These are phyloP conservation scores for Trematocara zebra DNA, from an alignment of 2,113 vertebrate species.

Conservation along the genomic window DNA sequence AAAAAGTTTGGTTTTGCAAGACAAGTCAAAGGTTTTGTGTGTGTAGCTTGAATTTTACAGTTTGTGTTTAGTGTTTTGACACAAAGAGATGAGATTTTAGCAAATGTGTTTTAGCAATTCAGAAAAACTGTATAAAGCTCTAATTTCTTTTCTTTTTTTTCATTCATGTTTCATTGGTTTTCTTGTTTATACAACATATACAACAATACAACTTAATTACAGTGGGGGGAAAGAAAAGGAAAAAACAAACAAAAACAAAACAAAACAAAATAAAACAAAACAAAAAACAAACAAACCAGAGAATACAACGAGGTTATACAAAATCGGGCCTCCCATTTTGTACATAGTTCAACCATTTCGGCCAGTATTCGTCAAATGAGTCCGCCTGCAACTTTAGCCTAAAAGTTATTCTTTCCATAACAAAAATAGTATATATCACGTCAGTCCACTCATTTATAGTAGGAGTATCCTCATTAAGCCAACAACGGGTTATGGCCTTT, in stretches of 20 bases:
- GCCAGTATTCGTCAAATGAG: not conserved
- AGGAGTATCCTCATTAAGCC: fast-evolving
- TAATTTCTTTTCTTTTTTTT: not conserved
- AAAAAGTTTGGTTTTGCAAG: too few relatives aligned
- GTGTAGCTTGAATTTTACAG: too few relatives aligned
- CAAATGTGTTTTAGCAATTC: not conserved
- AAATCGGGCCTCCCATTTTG: fast-evolving
- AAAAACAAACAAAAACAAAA: too few relatives aligned
- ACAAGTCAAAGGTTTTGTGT: too few relatives aligned
- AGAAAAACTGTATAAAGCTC: not conserved
- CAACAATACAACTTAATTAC: not conserved
- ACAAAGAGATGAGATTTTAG: too few relatives aligned
- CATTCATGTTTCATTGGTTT: not conserved
- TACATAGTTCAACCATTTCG: not conserved
- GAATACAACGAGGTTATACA: not conserved
- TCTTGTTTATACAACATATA: not conserved
- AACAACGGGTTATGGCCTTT: fast-evolving
- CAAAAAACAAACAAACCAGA: not conserved
- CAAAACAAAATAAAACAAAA: too few relatives aligned
- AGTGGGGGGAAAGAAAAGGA: not conserved
- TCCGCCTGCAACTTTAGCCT: not conserved
- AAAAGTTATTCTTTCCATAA: not conserved
- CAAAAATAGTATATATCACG: not conserved
- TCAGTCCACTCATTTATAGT: not conserved
- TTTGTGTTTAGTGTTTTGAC: too few relatives aligned